A percentile compares a stretch with the other conserved stretches of the same genome.
Conservation (phyloP, 2,888 invertebrate genomes). For the Epinotia nisella region DNA sequence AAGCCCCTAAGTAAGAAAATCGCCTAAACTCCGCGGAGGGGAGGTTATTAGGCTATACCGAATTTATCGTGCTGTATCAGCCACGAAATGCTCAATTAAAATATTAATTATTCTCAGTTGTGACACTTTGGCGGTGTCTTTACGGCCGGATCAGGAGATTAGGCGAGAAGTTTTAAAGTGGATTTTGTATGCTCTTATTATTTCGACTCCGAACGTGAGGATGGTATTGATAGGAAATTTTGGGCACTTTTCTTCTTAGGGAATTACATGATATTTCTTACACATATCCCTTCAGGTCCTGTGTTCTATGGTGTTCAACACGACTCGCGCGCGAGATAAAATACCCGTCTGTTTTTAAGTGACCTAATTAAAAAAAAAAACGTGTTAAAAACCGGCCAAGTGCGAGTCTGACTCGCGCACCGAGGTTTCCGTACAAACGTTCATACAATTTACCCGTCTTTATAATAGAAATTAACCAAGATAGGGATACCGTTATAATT, state of each 20-base stretch:
- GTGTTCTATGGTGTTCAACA: no score
- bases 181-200: conserved; percentile 29
- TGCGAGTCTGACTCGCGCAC: no score
- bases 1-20: conserved; percentile 45
- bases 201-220: conserved; percentile 12
- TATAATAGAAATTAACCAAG: no score
- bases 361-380: no score
- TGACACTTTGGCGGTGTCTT: conserved; percentile 71
- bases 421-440: no score
- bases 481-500: no score
- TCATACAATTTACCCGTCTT: no score
- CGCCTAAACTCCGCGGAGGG: conserved; percentile 55
- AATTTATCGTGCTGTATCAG: conserved; percentile 82
- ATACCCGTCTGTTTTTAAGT: no score
- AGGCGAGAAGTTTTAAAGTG: conserved; percentile 44
- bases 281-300: no score
- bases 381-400: no score
- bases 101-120: conserved; percentile 83
- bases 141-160: conserved; percentile 58
- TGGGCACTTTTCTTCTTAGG: neutral
- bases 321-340: no score
- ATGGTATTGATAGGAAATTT: conserved; percentile 20
- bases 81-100: conserved; percentile 83
- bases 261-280: no score
- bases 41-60: conserved; percentile 74